Percentiles rank a stretch among this genome's conserved stretches.
These are phyloP conservation scores for Pantelozetes paolii DNA, from an alignment of 2,888 invertebrate genomes.

Conservation along the genomic window DNA sequence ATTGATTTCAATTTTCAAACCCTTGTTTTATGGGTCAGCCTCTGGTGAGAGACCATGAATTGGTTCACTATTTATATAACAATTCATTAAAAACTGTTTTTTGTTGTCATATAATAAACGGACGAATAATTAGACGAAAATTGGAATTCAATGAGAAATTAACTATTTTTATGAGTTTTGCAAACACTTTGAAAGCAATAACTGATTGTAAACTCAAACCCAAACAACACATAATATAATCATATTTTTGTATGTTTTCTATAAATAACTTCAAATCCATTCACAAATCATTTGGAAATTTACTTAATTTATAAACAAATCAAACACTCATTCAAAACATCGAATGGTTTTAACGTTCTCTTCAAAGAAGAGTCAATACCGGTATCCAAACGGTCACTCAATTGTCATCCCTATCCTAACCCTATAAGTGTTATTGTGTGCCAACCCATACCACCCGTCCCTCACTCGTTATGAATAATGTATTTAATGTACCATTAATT, in stretches of 20 bases:
- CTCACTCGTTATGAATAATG: neutral
- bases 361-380: constrained; percentile 28
- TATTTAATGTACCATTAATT: constrained; percentile 6
- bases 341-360: constrained; percentile 15
- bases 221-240: neutral
- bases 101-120: constrained; percentile 24
- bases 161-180: neutral
- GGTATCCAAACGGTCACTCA: constrained; percentile 12
- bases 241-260: constrained; percentile 1
- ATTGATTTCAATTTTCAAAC: constrained; percentile 24
- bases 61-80: constrained; percentile 23
- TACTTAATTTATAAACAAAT: constrained; percentile 35
- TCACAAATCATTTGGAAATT: constrained; percentile 1
- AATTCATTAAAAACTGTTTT: constrained; percentile 25
- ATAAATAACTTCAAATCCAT: neutral
- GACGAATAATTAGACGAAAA: neutral
- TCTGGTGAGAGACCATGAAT: constrained; percentile 32
- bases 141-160: constrained; percentile 8
- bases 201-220: neutral
- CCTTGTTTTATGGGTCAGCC: constrained; percentile 28
- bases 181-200: neutral
- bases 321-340: constrained; percentile 24
- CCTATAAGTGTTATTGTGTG: constrained; percentile 10
- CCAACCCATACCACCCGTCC: constrained; percentile 19
- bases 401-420: constrained; percentile 7